Base-by-base conservation (phyloP, 2,797 vertebrate species). In the Todus mexicanus region DNA sequence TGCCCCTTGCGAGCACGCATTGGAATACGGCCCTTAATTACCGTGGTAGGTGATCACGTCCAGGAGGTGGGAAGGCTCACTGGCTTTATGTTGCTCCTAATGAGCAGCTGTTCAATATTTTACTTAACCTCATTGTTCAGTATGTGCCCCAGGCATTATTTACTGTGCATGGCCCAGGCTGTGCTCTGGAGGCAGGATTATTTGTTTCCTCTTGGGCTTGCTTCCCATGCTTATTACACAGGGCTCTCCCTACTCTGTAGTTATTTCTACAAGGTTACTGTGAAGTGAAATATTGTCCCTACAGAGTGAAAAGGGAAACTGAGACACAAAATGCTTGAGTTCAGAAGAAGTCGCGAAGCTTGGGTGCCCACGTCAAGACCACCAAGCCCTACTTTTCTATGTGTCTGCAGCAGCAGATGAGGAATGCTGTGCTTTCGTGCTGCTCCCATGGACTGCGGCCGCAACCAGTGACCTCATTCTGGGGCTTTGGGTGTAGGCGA, bases 51-150 rank as follows among this genome's bases (percentile, higher is more conserved):
- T 74, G 90, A 50, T 76, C 53, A 40, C 0, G 0, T 61, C 35
- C 19, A 45, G 47, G 45, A 73, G 20, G 20, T 80, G 69, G 47
- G 45, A 64, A 59, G 57, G 87, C 42, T 89, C 2, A 0, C 54
- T 77, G 48, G 84, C 47, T 92, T 83, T 77, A 13, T 69, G 38
- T 83, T 72, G 75, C 61, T 90, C 33, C 59, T 94, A 94, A 85
- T 83, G 86, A 95, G 84, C 5, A 20, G 61, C 85, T 94, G 77
- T 54, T 96, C 22, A 12, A 43, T 96, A 87, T 95, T 96, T 93
- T 73, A 68, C 89, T 90, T 90, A 89, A 71, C 87, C n/a, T 91
- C 42, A 6, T 56, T 93, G 87, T 87, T 94, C 83, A 33, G 6
- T 64, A 56, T 74, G 71, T 74, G 68, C 42, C 87, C n/a, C 12